Percentiles rank a stretch among this genome's conserved stretches.
These are phyloP conservation scores for Chalcis sispes DNA, from an alignment of 2,888 invertebrate genomes.

Conservation along the genomic window DNA sequence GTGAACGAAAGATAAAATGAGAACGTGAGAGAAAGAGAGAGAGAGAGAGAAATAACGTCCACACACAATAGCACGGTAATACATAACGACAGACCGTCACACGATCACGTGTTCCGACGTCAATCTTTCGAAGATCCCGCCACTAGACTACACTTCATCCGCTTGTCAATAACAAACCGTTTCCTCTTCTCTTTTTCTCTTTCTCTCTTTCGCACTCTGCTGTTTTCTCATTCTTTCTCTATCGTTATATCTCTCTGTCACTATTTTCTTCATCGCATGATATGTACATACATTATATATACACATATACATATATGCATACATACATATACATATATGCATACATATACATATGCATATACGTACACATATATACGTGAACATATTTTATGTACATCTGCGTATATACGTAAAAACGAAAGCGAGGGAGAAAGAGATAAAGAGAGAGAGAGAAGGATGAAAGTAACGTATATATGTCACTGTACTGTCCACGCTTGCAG, in stretches of 20 bases:
- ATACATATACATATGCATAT: too few relatives aligned
- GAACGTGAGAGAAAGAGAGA: not conserved
- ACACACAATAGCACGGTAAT: slow-evolving; percentile 20
- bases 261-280: slow-evolving; percentile 14
- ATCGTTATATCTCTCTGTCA: not conserved
- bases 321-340: too few relatives aligned
- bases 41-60: slow-evolving; percentile 9
- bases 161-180: slow-evolving; percentile 57
- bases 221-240: slow-evolving; percentile 17
- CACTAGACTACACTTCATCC: slow-evolving; percentile 52
- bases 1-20: too few relatives aligned
- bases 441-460: too few relatives aligned
- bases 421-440: too few relatives aligned
- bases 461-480: slow-evolving; percentile 25
- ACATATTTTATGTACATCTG: not conserved
- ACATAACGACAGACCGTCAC: too few relatives aligned
- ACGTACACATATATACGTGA: too few relatives aligned
- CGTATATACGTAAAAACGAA: too few relatives aligned
- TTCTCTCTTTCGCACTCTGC: slow-evolving; percentile 23
- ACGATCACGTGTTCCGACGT: slow-evolving; percentile 29
- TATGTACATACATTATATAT: too few relatives aligned
- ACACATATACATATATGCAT: not conserved
- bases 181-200: slow-evolving; percentile 24
- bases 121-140: slow-evolving; percentile 53
- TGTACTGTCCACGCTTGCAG: slow-evolving; percentile 3